Evolutionary conservation across 2,888 invertebrate genomes (phyloP), one percentile per base, ranked within the genome.

Genomic region (Acleris cristana): DNA sequence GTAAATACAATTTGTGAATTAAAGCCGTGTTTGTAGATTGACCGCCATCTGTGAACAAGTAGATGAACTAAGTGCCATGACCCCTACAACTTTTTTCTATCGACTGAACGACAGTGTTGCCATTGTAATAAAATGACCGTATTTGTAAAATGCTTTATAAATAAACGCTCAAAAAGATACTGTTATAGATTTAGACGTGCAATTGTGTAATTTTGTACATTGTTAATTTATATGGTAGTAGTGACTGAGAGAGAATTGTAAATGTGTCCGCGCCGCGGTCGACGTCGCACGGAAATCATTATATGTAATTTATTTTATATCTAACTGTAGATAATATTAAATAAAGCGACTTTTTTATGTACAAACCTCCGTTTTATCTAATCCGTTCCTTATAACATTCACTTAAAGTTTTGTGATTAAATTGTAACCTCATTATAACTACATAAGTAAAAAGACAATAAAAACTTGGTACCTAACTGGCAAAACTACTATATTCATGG

Each of bases 221-320:
- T 71, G 70, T 73, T 70, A 70, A 69, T 74, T 74, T 72, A 69
- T 70, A 71, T 65, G 49, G 56, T 62, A 54, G 70, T 67, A 65
- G 69, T 60, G 62, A 80, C 77, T 79, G 80, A 76, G 77, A 79
- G 76, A 75, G 74, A 72, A 71, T 70, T 79, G 79, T 82, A 79
- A 77, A 79, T 80, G 78, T 82, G 81, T 77, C 74, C 77, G 79
- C 83, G 83, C 84, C 82, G 85, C 86, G 81, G 83, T 85, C 82
- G 86, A 80, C 79, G 80, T 75, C 60, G 54, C 52, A 80, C 77
- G 75, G 76, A 80, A 84, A 85, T 79, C 83, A 86, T 85, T 56
- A 56, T 84, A 85, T 91, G 89, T 92, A 92, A 92, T 92, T 91
- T 92, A 92, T 91, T 92, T 92, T 91, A 92, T 91, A 90, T 89